Base-by-base conservation (phyloP, 2,888 invertebrate species). In the Amphiduros pacificus region DNA sequence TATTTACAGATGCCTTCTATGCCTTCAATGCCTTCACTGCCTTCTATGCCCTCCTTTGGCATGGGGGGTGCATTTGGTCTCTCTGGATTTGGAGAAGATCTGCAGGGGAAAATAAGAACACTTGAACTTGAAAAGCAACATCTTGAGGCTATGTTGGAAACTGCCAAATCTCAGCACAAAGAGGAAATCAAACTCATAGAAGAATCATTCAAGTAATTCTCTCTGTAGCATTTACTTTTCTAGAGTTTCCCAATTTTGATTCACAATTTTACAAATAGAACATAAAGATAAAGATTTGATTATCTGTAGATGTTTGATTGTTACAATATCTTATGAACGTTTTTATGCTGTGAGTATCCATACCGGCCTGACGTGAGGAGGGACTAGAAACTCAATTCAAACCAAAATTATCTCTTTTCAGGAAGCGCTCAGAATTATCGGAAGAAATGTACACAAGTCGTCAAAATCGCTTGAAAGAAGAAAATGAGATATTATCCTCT, bases 111-210 rank as follows among this genome's bases (percentile, higher is more conserved):
- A n/a, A n/a, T 81, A 5, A 68, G 72, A 17, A 71, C 74, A 44
- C 60, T 81, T 24, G 79, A 78, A 60, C 67, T 77, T 28, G 81
- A 81, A 63, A 74, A 77, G 50, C 70, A 73, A 31, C 78, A 79
- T 63, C 69, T 75, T 0, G 68, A 74, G 59, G 71, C 74, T 2
- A 61, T 77, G 54, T 55, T 79, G 17, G 77, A 76, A 27, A 76
- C 74, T 40, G 71, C 74, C 20, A 76, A 73, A 60, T 64, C 70
- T 26, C 71, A 77, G 65, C 77, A 77, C 62, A 72, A 77, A 29
- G 81, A 81, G 32, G 80, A 82, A 62, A 71, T 77, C n/a, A 56
- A 67, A 36, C 73, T 79, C 29, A 66, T 80, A 11, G 79, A 80
- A 66, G 73, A 69, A n/a, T 77, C 80, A 9, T 53, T 55, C 54